These are phyloP conservation scores for Micromesistius poutassou DNA, from an alignment of 2,797 vertebrate genomes.

Conservation along the genomic window DNA sequence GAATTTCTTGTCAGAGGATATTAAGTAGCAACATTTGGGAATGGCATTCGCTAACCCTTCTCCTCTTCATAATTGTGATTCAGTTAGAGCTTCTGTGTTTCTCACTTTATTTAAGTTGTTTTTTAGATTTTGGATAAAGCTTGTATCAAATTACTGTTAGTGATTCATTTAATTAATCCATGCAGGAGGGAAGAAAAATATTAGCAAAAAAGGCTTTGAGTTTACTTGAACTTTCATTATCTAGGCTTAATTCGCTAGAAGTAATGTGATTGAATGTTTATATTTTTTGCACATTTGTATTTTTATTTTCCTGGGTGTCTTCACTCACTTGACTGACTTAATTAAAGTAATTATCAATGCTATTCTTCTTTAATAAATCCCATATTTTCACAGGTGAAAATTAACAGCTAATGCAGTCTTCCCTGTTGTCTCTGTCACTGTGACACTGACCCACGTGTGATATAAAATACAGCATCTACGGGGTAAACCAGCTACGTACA, in stretches of 20 bases:
- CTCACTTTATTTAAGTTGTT: background rate
- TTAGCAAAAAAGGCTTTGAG: background rate
- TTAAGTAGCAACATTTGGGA: background rate
- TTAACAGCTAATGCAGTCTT: background rate
- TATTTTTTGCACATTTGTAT: background rate
- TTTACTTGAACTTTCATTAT: background rate
- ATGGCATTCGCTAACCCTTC: conserved; percentile 1
- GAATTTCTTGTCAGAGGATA: background rate
- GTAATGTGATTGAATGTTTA: background rate
- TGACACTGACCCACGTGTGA: background rate
- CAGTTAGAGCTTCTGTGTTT: background rate
- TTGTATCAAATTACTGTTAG: background rate
- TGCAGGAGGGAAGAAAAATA: background rate
- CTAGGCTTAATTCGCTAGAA: background rate
- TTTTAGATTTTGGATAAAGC: background rate
- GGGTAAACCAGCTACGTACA: background rate
- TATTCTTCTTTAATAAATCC: background rate
- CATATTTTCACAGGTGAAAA: background rate
- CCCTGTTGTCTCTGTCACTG: background rate
- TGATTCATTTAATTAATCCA: conserved; percentile 1
- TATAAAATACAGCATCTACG: background rate
- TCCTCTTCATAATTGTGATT: background rate
- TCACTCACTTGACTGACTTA: background rate
- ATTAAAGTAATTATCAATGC: background rate
- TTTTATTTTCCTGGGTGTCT: background rate